Evolutionary conservation across 2,797 vertebrate species (phyloP).

Genomic region (Australoheros facetus): DNA sequence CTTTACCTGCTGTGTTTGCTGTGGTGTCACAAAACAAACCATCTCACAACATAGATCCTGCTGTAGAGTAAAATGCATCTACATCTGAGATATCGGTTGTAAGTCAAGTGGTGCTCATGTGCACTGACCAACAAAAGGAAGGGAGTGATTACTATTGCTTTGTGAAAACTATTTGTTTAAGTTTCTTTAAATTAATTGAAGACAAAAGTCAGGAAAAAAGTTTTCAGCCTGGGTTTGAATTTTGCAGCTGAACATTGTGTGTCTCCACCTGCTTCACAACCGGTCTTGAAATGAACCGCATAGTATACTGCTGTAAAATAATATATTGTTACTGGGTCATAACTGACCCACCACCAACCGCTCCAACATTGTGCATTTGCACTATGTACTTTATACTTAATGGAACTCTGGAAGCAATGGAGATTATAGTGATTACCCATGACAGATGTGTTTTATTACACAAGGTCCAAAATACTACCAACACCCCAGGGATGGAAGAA

Average conservation of each 20-base stretch:
- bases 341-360: not conserved
- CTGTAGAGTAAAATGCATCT: slow-evolving; percentile 35
- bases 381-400: not conserved
- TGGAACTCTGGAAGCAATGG: not conserved
- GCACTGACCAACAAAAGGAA: not conserved
- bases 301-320: not conserved
- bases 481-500: not conserved
- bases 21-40: slow-evolving; percentile 16
- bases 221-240: not conserved
- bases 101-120: slow-evolving; percentile 15
- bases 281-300: not conserved
- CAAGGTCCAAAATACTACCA: not conserved
- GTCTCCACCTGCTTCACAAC: not conserved
- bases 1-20: slow-evolving; percentile 57
- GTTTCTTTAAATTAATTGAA: not conserved
- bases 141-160: not conserved
- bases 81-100: slow-evolving; percentile 51
- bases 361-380: not conserved
- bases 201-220: not conserved
- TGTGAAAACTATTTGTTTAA: not conserved
- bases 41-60: not conserved
- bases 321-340: not conserved
- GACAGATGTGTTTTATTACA: not conserved
- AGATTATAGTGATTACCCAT: not conserved
- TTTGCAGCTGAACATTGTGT: not conserved